Conservation (phyloP, 1,140 invertebrate genomes). For the Rhagoletis zephyria region DNA sequence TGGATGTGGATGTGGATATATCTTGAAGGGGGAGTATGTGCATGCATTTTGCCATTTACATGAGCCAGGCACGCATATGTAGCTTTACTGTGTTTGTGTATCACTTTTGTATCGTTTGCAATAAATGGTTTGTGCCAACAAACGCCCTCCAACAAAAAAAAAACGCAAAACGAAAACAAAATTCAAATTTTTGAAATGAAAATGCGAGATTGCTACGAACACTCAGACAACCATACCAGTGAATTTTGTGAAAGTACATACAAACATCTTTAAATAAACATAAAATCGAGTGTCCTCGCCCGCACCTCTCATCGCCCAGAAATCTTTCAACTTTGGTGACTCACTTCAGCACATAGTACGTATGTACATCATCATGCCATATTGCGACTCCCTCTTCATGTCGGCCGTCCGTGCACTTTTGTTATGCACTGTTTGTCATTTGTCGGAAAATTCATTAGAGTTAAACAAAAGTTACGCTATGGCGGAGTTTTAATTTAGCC, state of each 20-base stretch:
- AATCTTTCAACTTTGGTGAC: too few species aligned
- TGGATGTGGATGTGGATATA: not conserved
- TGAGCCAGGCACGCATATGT: not conserved
- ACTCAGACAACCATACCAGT: not conserved
- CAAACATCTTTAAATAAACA: not conserved
- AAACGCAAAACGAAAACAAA: not conserved
- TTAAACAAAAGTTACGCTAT: constrained; percentile 27
- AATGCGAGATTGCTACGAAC: not conserved
- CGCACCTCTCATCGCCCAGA: too few species aligned
- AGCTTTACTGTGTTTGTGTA: not conserved
- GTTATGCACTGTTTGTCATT: not conserved
- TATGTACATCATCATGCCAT: not conserved
- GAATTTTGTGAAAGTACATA: not conserved
- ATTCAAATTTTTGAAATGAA: constrained; percentile 32
- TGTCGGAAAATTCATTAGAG: constrained; percentile 41
- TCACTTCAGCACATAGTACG: too few species aligned
- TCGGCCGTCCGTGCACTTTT: not conserved
- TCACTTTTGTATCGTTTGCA: constrained; percentile 9
- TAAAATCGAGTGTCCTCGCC: too few species aligned
- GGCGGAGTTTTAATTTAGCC: constrained; percentile 38
- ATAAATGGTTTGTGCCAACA: constrained; percentile 36
- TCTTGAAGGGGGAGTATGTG: not conserved
- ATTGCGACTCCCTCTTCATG: constrained; percentile 22
- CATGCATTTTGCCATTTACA: constrained; percentile 18
- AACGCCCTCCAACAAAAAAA: not conserved